These are phyloP conservation scores for Caranx melampygus DNA, from an alignment of 2,113 vertebrate species.

Conservation along the genomic window DNA sequence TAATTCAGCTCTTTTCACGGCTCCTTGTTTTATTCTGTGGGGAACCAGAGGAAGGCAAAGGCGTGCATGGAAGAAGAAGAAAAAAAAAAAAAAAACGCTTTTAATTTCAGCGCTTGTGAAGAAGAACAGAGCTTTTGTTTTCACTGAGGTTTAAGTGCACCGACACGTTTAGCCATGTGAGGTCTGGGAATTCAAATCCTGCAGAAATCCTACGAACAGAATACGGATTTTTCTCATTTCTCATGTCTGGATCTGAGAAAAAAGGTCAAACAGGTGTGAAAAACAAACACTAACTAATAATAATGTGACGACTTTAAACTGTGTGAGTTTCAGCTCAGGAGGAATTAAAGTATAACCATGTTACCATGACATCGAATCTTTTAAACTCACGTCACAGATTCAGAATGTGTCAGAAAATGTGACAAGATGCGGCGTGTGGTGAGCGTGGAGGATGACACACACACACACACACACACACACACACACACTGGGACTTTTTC, in stretches of 20 bases:
- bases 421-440: not conserved
- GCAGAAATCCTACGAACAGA: not conserved
- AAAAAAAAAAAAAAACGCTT: not conserved
- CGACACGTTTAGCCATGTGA: not conserved
- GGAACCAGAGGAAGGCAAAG: not conserved
- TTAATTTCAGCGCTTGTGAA: not conserved
- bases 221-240: not conserved
- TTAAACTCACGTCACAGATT: slow-evolving; percentile 24
- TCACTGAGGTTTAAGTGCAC: not conserved
- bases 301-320: slow-evolving; percentile 18
- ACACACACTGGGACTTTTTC: not conserved
- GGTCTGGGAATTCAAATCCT: not conserved
- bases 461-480: no score
- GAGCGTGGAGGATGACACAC: not conserved
- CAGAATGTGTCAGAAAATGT: slow-evolving; percentile 52
- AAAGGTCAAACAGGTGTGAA: not conserved
- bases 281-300: no score
- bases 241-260: not conserved
- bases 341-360: not conserved
- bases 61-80: not conserved
- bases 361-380: slow-evolving; percentile 20
- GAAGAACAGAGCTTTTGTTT: not conserved
- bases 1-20: no score
- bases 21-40: not conserved
- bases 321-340: not conserved